Evolutionary conservation across 2,797 vertebrate species (phyloP).

Genomic region (Enteromius mattozi): DNA sequence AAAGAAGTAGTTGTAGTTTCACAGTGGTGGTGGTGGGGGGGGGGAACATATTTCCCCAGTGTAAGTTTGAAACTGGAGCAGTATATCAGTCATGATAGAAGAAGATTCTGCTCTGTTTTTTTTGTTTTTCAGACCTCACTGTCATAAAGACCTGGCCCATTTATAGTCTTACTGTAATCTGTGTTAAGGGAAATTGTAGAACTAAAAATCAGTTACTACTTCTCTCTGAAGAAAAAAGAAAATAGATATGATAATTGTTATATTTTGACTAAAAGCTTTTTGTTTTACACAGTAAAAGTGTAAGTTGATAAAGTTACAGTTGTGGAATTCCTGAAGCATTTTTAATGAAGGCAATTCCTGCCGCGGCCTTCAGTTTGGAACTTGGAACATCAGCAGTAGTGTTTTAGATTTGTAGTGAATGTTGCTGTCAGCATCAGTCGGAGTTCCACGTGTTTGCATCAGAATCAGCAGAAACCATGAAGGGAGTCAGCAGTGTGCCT

Average conservation of each 20-base stretch:
- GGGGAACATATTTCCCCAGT: not conserved
- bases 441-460: slow-evolving; percentile 36
- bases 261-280: not conserved
- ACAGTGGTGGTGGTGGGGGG: not conserved
- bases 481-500: slow-evolving; percentile 55
- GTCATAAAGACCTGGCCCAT: slow-evolving; percentile 7
- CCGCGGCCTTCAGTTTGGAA: slow-evolving; percentile 4
- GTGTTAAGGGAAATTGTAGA: not conserved
- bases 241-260: not conserved
- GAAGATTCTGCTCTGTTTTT: not conserved
- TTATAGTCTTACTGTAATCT: not conserved
- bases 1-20: not conserved
- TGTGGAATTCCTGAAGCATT: slow-evolving; percentile 4
- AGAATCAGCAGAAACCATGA: slow-evolving; percentile 57
- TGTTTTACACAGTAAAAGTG: not conserved
- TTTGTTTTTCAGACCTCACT: not conserved
- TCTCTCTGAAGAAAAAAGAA: not conserved
- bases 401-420: slow-evolving; percentile 54
- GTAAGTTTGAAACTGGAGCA: slow-evolving; percentile 6
- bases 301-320: not conserved
- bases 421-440: slow-evolving; percentile 47
- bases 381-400: slow-evolving; percentile 46
- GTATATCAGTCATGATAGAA: not conserved
- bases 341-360: slow-evolving; percentile 47
- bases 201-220: not conserved